Percentiles rank a stretch among this genome's conserved stretches.
Evolutionary conservation across 2,888 invertebrate genomes (phyloP).

Genomic region (Norana najaformis): DNA sequence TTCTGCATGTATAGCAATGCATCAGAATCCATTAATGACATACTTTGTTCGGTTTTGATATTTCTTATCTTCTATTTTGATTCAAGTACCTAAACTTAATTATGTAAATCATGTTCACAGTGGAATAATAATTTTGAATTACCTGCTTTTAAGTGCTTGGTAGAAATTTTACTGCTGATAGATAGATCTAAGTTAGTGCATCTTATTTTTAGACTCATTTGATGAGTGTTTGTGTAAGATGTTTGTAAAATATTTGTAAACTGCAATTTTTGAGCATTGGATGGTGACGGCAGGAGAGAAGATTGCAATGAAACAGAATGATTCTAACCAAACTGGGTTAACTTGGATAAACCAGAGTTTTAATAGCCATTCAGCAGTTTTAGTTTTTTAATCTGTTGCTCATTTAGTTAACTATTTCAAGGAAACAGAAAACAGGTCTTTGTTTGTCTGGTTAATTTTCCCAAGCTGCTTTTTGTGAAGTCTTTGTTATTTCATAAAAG

Average conservation of each 20-base stretch:
- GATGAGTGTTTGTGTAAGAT: not conserved
- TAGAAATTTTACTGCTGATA: not conserved
- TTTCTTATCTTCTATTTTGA: not conserved
- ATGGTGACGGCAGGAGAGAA: not conserved
- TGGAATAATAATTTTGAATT: not conserved
- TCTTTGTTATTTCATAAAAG: not conserved
- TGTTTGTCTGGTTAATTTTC: not conserved
- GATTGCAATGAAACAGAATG: not conserved
- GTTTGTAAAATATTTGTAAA: not conserved
- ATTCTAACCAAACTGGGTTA: not conserved
- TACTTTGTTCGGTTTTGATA: constrained; percentile 3
- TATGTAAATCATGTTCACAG: not conserved
- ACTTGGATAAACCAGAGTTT: not conserved
- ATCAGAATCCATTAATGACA: not conserved
- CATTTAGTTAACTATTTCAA: not conserved
- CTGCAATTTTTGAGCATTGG: no score
- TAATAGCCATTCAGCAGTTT: not conserved
- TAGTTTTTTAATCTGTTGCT: not conserved
- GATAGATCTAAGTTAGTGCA: not conserved
- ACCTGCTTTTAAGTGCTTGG: not conserved
- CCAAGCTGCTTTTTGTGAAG: not conserved
- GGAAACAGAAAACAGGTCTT: not conserved
- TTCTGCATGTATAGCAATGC: not conserved
- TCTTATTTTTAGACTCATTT: not conserved
- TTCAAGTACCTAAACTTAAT: not conserved